A percentile compares a stretch with the other conserved stretches of the same genome.
Conservation (phyloP, 2,888 invertebrate genomes). For the Dryadula phaetusa region DNA sequence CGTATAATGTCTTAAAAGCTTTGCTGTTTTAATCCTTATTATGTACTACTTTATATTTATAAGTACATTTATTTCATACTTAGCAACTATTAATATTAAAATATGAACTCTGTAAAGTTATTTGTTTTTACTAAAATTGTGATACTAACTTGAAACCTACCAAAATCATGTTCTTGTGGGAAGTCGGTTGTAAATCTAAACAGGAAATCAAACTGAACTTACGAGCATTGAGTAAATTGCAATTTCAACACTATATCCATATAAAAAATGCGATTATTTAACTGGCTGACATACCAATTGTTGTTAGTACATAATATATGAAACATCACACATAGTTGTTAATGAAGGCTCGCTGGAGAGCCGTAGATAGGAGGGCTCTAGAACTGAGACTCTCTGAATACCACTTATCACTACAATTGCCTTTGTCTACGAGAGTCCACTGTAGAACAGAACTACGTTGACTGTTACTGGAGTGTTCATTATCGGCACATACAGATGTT, state of each 20-base stretch:
- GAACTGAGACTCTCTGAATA: conserved; percentile 36
- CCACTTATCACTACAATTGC: conserved; percentile 42
- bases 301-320: conserved; percentile 5
- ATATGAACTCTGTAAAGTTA: background rate
- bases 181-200: background rate
- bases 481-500: conserved; percentile 17
- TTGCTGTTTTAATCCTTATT: conserved; percentile 14
- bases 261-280: background rate
- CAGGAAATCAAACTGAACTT: too few species aligned
- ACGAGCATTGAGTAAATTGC: too few species aligned
- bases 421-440: conserved; percentile 40
- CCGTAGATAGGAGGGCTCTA: conserved; percentile 36
- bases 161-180: background rate
- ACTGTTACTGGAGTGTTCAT: conserved; percentile 25
- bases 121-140: background rate
- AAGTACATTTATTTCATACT: background rate
- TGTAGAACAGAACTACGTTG: conserved; percentile 32
- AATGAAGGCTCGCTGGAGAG: conserved; percentile 38
- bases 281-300: background rate
- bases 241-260: too few species aligned
- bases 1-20: conserved; percentile 24
- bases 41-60: background rate
- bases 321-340: conserved; percentile 28
- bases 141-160: background rate
- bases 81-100: conserved; percentile 7